Evolutionary conservation across 2,888 invertebrate genomes (phyloP).

Genomic region (Polietes domitor): DNA sequence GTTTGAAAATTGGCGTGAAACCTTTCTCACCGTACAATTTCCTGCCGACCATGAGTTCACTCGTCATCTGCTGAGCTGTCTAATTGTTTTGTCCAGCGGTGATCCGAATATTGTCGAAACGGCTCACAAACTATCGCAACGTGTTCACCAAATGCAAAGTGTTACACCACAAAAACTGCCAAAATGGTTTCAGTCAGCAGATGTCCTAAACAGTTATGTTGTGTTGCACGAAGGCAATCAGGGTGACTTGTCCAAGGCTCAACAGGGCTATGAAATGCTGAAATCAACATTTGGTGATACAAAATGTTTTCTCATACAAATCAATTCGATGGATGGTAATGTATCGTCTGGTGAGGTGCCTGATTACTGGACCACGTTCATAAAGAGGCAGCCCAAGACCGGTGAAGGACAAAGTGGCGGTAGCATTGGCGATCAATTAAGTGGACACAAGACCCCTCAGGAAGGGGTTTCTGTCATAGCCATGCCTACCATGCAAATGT

Average conservation of each 20-base stretch:
- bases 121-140: slow-evolving; percentile 90
- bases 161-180: slow-evolving; percentile 89
- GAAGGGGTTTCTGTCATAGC: slow-evolving; percentile 81
- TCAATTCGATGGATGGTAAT: slow-evolving; percentile 90
- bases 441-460: slow-evolving; percentile 83
- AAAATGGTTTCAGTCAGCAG: slow-evolving; percentile 89
- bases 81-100: slow-evolving; percentile 87
- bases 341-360: slow-evolving; percentile 83
- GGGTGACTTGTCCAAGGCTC: slow-evolving; percentile 89
- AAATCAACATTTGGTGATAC: slow-evolving; percentile 93
- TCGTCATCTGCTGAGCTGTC: slow-evolving; percentile 92
- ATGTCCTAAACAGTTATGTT: slow-evolving; percentile 93
- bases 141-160: slow-evolving; percentile 89
- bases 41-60: slow-evolving; percentile 98
- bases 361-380: slow-evolving; percentile 93
- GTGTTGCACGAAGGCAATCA: slow-evolving; percentile 91
- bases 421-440: slow-evolving; percentile 80
- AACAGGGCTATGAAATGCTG: slow-evolving; percentile 90
- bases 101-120: slow-evolving; percentile 91
- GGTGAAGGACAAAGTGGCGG: slow-evolving; percentile 74
- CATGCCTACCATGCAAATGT: slow-evolving; percentile 78
- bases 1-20: slow-evolving; percentile 97
- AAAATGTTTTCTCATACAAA: slow-evolving; percentile 93
- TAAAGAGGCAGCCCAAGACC: slow-evolving; percentile 84
- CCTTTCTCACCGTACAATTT: slow-evolving; percentile 92